Evolutionary conservation across 2,113 vertebrate genomes (phyloP).

Genomic region (Oryctolagus cuniculus): mOryCun1.1 NC_091436.1:56859501-56860000

Average conservation of each 20-base stretch:
- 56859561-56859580: background rate
- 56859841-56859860: background rate
- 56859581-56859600: background rate
- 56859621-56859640: background rate
- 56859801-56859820: background rate
- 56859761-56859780: background rate
- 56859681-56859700: background rate
- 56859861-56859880: slow-evolving; percentile 18
- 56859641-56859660: background rate
- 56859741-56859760: background rate
- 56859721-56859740: slow-evolving; percentile 46
- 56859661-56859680: background rate
- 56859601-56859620: background rate
- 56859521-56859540: background rate
- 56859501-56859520: background rate
- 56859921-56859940: background rate
- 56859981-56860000: background rate
- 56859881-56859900: slow-evolving; percentile 21
- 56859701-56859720: background rate
- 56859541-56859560: background rate
- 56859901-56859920: background rate
- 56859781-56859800: slow-evolving; percentile 41
- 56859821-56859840: background rate
- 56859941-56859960: background rate
- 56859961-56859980: slow-evolving; percentile 20